Percentiles rank a stretch among this genome's conserved stretches.
These are phyloP conservation scores for Coremacera marginata DNA, from an alignment of 2,888 invertebrate genomes.

Conservation along the genomic window DNA sequence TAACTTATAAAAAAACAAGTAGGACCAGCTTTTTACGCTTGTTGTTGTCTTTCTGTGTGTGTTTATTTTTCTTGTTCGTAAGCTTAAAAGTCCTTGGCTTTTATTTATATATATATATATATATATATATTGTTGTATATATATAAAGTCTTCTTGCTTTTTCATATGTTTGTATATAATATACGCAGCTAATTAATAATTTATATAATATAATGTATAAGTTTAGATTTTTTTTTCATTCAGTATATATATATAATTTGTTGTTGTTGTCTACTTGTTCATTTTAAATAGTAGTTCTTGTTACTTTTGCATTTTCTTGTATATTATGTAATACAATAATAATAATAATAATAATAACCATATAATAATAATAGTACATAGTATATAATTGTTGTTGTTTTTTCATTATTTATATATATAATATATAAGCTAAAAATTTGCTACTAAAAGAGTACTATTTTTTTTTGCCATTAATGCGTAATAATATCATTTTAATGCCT, in stretches of 20 bases:
- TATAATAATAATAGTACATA: slow-evolving; percentile 14
- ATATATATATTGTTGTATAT: slow-evolving; percentile 2
- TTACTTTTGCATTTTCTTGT: slow-evolving; percentile 11
- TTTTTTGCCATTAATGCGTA: not conserved
- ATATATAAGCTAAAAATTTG: slow-evolving; percentile 33
- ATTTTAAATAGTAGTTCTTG: slow-evolving; percentile 16
- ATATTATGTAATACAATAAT: slow-evolving; percentile 18
- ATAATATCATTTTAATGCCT: slow-evolving; percentile 13
- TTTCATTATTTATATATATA: slow-evolving; percentile 23
- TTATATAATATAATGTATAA: slow-evolving; percentile 12
- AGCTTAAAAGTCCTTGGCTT: slow-evolving; percentile 10
- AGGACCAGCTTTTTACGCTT: not conserved
- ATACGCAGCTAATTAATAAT: slow-evolving; percentile 2
- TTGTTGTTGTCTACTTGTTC: slow-evolving; percentile 5
- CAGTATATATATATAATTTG: not conserved
- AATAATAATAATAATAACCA: slow-evolving; percentile 1
- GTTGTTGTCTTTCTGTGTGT: not conserved
- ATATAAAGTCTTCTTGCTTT: not conserved
- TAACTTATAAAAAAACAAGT: not conserved
- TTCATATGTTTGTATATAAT: slow-evolving; percentile 20
- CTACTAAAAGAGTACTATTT: slow-evolving; percentile 28
- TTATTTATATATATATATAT: slow-evolving; percentile 13
- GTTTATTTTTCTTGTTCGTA: not conserved
- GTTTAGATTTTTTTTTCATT: not conserved
- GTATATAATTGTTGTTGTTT: slow-evolving; percentile 27